These are phyloP conservation scores for Zoanthus sociatus DNA, from an alignment of 92 coral and sea anemone genomes.

Conservation along the genomic window DNA sequence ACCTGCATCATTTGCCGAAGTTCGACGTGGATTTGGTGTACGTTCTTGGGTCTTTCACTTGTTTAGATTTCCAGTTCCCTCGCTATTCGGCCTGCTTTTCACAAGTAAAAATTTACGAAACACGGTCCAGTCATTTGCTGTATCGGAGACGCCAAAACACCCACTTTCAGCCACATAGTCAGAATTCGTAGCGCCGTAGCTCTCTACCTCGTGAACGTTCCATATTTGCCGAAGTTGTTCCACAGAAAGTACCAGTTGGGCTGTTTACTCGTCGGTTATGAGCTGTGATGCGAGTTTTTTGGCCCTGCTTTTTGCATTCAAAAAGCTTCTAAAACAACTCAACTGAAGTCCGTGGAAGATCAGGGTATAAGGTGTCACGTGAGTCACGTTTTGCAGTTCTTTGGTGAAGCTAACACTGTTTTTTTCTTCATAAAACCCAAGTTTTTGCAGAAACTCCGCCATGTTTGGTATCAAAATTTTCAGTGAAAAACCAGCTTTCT, in stretches of 20 bases:
- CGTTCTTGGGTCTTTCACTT: conserved; percentile 12
- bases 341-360: conserved; percentile 22
- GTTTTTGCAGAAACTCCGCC: background rate
- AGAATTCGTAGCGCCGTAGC: conserved; percentile 35
- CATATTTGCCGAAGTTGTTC: conserved; percentile 21
- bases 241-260: conserved; percentile 10
- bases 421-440: background rate
- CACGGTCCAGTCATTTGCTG: conserved; percentile 19
- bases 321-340: conserved; percentile 9
- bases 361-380: background rate
- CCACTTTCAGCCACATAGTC: conserved; percentile 16
- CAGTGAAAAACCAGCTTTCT: background rate
- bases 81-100: conserved; percentile 25
- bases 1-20: conserved; percentile 34
- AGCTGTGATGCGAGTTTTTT: conserved; percentile 10
- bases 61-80: conserved; percentile 17
- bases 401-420: background rate
- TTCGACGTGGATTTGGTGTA: conserved; percentile 9
- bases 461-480: background rate
- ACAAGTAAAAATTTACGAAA: conserved; percentile 16
- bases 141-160: conserved; percentile 4
- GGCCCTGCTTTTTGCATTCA: conserved; percentile 19
- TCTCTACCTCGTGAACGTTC: conserved; percentile 15
- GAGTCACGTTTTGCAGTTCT: conserved; percentile 7
- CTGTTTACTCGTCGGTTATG: conserved; percentile 17